These are phyloP conservation scores for Stercorarius parasiticus DNA, from an alignment of 2,113 vertebrate species.

Conservation along the genomic window DNA sequence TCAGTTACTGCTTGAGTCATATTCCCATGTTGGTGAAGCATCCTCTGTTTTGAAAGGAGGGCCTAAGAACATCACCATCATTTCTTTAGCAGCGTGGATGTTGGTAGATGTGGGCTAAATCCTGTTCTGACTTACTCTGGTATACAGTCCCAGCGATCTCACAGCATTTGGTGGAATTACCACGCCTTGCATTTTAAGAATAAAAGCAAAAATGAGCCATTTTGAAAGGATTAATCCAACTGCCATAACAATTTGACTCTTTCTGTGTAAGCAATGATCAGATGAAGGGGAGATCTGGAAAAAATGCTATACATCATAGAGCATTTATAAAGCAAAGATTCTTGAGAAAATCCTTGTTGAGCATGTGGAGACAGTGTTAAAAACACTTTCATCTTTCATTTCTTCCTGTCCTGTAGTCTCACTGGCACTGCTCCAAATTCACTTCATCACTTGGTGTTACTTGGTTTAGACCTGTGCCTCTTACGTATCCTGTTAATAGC, in stretches of 20 bases:
- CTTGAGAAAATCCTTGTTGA: slow-evolving; percentile 24
- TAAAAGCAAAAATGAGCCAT: background rate
- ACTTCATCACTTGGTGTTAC: background rate
- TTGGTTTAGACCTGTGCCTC: slow-evolving; percentile 1
- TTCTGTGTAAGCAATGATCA: background rate
- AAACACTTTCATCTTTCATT: slow-evolving; percentile 33
- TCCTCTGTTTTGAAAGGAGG: background rate
- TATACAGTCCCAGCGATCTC: background rate
- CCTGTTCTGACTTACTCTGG: background rate
- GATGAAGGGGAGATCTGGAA: background rate
- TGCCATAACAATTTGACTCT: background rate
- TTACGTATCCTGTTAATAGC: fast-evolving
- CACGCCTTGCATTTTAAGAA: background rate
- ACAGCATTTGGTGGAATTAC: background rate
- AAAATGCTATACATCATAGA: background rate
- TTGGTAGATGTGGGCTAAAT: background rate
- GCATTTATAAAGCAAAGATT: background rate
- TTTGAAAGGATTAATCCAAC: background rate
- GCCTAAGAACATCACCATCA: background rate
- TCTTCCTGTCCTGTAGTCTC: slow-evolving; percentile 20
- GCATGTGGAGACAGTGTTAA: background rate
- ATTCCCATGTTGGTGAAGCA: background rate
- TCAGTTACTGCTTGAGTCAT: fast-evolving
- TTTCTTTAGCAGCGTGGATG: fast-evolving
- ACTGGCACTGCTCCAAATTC: background rate